A percentile compares a stretch with the other conserved stretches of the same genome.
Evolutionary conservation across 2,888 invertebrate species (phyloP).

Genomic region (Steinernema hermaphroditum): DNA sequence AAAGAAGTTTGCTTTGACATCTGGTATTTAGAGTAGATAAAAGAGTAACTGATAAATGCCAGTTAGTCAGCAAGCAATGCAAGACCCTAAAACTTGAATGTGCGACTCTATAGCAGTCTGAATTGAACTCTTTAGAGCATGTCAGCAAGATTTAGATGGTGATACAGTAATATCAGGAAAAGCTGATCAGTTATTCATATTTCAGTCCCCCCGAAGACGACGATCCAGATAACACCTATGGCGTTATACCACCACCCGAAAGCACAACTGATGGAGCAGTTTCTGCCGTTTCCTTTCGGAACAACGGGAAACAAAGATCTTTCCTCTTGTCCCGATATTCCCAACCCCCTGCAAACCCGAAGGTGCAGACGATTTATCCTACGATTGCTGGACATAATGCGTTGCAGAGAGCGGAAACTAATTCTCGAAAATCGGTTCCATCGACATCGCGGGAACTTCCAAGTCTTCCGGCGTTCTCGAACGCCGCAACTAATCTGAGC

Average conservation of each 20-base stretch:
- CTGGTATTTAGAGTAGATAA: too few species aligned
- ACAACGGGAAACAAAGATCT: not conserved
- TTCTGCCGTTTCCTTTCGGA: not conserved
- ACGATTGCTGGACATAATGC: not conserved
- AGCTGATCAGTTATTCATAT: not conserved
- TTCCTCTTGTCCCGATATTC: not conserved
- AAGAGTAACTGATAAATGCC: too few species aligned
- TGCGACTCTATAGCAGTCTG: not conserved
- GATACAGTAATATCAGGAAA: not conserved
- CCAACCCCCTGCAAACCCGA: not conserved
- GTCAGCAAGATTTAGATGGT: not conserved
- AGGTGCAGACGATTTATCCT: not conserved
- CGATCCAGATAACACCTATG: not conserved
- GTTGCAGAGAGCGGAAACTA: not conserved
- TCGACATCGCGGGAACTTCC: not conserved
- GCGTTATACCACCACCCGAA: not conserved
- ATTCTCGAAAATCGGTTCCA: conserved; percentile 8
- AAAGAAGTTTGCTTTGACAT: too few species aligned
- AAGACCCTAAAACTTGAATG: too few species aligned
- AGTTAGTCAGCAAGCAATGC: too few species aligned
- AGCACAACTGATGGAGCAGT: not conserved
- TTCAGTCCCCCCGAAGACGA: not conserved
- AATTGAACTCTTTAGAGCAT: not conserved
- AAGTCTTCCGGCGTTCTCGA: not conserved
- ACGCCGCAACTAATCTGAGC: not conserved